Conservation (phyloP, 2,797 vertebrate genomes). For the Acanthurus leucopareius region DNA sequence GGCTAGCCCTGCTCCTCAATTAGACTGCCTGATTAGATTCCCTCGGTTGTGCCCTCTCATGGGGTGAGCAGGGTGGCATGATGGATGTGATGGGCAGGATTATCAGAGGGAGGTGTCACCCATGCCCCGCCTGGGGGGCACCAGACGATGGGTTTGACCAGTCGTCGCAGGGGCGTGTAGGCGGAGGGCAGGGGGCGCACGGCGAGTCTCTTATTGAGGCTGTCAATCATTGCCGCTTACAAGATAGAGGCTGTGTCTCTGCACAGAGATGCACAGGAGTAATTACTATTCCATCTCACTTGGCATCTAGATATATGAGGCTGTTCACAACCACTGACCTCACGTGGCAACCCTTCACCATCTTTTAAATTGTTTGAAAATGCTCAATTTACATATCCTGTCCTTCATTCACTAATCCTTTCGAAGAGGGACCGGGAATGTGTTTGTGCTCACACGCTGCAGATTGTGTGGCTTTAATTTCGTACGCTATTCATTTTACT, state of each 20-base stretch:
- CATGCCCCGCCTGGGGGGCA: slow-evolving; percentile 70
- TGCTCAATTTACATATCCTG: slow-evolving; percentile 79
- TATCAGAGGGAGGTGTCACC: slow-evolving; percentile 80
- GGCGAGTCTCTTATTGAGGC: slow-evolving; percentile 80
- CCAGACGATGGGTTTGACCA: slow-evolving; percentile 82
- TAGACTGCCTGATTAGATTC: slow-evolving; percentile 88
- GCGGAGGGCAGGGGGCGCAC: slow-evolving; percentile 67
- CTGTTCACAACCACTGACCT: slow-evolving; percentile 77
- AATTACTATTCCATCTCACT: slow-evolving; percentile 83
- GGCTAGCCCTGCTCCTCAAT: slow-evolving; percentile 81
- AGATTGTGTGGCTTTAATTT: slow-evolving; percentile 33
- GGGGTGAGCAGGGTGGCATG: slow-evolving; percentile 81
- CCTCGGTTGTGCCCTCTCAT: slow-evolving; percentile 81
- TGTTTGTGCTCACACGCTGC: slow-evolving; percentile 17
- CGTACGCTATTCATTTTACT: slow-evolving; percentile 14
- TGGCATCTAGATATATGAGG: slow-evolving; percentile 81
- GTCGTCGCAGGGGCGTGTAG: slow-evolving; percentile 67
- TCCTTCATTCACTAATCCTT: slow-evolving; percentile 76
- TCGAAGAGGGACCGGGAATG: slow-evolving; percentile 36
- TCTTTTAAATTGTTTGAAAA: slow-evolving; percentile 77
- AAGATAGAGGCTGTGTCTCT: slow-evolving; percentile 73
- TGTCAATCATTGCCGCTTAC: slow-evolving; percentile 82
- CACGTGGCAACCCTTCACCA: slow-evolving; percentile 66
- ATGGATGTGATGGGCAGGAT: slow-evolving; percentile 85
- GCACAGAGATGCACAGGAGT: slow-evolving; percentile 76